Percentiles rank a stretch among this genome's conserved stretches.
Evolutionary conservation across 2,113 vertebrate species (phyloP).

Genomic region (Sphaerodactylus townsendi): DNA sequence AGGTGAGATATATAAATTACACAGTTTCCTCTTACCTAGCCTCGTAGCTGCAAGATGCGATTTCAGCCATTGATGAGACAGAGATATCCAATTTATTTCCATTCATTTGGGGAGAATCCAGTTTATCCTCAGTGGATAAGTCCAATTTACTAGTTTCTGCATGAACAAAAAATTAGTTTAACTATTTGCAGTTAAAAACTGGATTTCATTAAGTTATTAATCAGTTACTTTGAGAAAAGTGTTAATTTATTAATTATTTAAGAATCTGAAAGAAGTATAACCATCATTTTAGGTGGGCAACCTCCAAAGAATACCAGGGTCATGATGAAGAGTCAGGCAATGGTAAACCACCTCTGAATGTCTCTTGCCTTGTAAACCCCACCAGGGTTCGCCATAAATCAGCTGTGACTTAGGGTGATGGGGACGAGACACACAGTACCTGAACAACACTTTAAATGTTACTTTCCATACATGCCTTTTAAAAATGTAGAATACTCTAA

Average conservation of each 20-base stretch:
- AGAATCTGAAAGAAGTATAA: not conserved
- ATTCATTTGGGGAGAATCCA: slow-evolving; percentile 70
- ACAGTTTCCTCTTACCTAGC: slow-evolving; percentile 84
- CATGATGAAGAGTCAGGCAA: too few relatives aligned
- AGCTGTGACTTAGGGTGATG: too few relatives aligned
- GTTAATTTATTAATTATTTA: not conserved
- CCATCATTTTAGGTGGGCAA: not conserved
- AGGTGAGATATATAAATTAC: not conserved
- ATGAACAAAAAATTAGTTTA: slow-evolving; percentile 53
- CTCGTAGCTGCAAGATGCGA: slow-evolving; percentile 98
- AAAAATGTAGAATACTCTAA: not conserved
- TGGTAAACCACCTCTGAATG: too few relatives aligned
- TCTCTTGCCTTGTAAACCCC: too few relatives aligned
- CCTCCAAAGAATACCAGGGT: too few relatives aligned
- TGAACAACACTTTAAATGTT: not conserved
- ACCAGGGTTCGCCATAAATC: too few relatives aligned
- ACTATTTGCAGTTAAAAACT: slow-evolving; percentile 36
- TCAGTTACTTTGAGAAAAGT: not conserved
- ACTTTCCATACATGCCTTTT: not conserved
- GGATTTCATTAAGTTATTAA: slow-evolving; percentile 5
- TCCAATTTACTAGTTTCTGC: slow-evolving; percentile 74
- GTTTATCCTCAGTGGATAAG: slow-evolving; percentile 75
- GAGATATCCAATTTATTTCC: slow-evolving; percentile 73
- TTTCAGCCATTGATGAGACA: slow-evolving; percentile 93
- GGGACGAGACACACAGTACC: not conserved